Base-by-base conservation (phyloP, 2,113 vertebrate genomes). In the Mobula hypostoma region DNA sequence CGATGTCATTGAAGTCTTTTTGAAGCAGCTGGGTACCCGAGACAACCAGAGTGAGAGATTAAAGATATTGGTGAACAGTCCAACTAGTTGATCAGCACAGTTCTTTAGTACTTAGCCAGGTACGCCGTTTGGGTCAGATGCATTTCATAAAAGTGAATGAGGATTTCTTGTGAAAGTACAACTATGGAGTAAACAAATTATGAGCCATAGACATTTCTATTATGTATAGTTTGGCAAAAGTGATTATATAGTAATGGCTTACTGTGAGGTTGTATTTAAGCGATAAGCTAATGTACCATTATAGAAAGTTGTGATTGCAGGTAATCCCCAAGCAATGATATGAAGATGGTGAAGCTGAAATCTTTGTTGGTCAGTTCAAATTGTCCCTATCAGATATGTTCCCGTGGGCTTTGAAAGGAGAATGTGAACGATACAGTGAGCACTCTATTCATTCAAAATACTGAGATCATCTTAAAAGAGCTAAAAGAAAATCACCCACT, bases 171-270 rank as follows among this genome's bases (percentile, higher is more conserved):
- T 74, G 91, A 76, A 11, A 74, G 24, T 21, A 74, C 91, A 76
- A 76, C 91, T 76, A 29, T 93, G 48, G 36, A 74, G 72, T 72
- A 72, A 72, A 92, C 72, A 92, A 93, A 70, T 93, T 93, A 93
- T 93, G 76, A 74, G 91, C 91, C 56, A 40, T 93, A 48, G 40
- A 93, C 91, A 74, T 93, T 93, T 93, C 91, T 74, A 93, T 93
- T 93, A 93, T 93, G 56, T 93, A 76, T 93, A n/a, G 70, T 74
- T 56, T 93, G 91, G 68, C 70, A 74, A 93, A 74, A 72, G 32
- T 40, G 29, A 93, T 76, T 93, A 93, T 93, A 93, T 76, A 68
- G 74, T 93, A 93, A 93, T 93, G 70, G 68, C 74, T 93, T 93
- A 74, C 91, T 70, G 9, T 66, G 68, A 93, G 40, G 68, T 93